Evolutionary conservation across 1,140 invertebrate genomes (phyloP).

Genomic region (Lysiphlebus fabarum): DNA sequence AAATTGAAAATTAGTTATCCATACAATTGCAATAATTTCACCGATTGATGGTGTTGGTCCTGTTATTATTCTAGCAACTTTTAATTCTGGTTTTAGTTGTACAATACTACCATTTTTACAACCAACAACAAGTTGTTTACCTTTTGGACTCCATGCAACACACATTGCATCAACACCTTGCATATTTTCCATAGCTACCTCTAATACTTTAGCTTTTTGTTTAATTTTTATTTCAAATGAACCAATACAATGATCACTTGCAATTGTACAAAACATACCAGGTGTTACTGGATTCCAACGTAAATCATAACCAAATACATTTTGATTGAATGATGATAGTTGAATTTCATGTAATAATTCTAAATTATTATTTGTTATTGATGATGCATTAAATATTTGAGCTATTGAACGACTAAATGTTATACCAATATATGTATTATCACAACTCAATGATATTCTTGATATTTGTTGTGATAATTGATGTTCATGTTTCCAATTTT

Average conservation of each 20-base stretch:
- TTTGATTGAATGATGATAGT: constrained; percentile 30
- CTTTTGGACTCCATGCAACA: constrained; percentile 74
- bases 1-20: constrained; percentile 66
- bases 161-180: constrained; percentile 43
- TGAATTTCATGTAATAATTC: constrained; percentile 40
- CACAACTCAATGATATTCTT: constrained; percentile 45
- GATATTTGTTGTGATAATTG: constrained; percentile 34
- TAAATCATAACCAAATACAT: constrained; percentile 38
- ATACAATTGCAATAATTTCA: constrained; percentile 58
- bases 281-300: constrained; percentile 50
- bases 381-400: constrained; percentile 42
- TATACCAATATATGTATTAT: constrained; percentile 45
- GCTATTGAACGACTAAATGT: constrained; percentile 34
- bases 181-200: constrained; percentile 35
- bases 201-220: constrained; percentile 32
- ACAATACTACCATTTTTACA: constrained; percentile 60
- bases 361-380: constrained; percentile 39
- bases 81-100: constrained; percentile 68
- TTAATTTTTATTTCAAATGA: constrained; percentile 44
- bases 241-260: constrained; percentile 45
- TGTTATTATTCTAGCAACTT: constrained; percentile 59
- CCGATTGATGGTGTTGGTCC: constrained; percentile 47
- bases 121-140: constrained; percentile 72
- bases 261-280: constrained; percentile 44
- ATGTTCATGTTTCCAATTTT: constrained; percentile 43